Conservation (phyloP, 2,888 invertebrate species). For the Dexiosoma caninum region DNA sequence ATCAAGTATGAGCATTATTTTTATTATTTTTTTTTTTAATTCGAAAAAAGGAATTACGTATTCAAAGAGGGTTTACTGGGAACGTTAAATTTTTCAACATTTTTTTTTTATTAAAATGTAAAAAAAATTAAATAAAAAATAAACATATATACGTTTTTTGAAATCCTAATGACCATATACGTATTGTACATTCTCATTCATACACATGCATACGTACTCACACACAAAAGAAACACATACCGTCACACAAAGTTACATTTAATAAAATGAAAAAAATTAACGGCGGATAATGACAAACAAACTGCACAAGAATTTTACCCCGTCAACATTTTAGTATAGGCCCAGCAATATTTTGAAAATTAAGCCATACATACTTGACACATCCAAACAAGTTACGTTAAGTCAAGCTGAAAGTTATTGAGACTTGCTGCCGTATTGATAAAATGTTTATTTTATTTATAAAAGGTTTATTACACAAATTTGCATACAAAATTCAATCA, state of each 20-base stretch:
- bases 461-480: too few species aligned
- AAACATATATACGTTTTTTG: conserved; percentile 60
- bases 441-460: too few species aligned
- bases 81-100: conserved; percentile 62
- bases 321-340: background rate
- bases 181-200: background rate
- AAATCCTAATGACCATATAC: conserved; percentile 65
- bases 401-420: too few species aligned
- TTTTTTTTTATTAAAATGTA: conserved; percentile 42
- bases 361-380: too few species aligned
- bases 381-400: too few species aligned
- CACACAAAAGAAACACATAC: background rate
- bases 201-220: background rate
- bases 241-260: conserved; percentile 9
- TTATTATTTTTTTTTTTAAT: conserved; percentile 46
- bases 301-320: conserved; percentile 45
- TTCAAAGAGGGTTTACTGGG: conserved; percentile 61
- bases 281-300: conserved; percentile 60
- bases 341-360: too few species aligned
- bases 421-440: too few species aligned
- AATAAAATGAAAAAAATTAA: conserved; percentile 42
- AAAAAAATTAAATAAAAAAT: conserved; percentile 47
- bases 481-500: too few species aligned
- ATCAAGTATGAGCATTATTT: conserved; percentile 51
- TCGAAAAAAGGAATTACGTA: conserved; percentile 48